phyloP scores from a whole-genome alignment of 1,140 invertebrate species.

The Leptopilina boulardi region DNA sequence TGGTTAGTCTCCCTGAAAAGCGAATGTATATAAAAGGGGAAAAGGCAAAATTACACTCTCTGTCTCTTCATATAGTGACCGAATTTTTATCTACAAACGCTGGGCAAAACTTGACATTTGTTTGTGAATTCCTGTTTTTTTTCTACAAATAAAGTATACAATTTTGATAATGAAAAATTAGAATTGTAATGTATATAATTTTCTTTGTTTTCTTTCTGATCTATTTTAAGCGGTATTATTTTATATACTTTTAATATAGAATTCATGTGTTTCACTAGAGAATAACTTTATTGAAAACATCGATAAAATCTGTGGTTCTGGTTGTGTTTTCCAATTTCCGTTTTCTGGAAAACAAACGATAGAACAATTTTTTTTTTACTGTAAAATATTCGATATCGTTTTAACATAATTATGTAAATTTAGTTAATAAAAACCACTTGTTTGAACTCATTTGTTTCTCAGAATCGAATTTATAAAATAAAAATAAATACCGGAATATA shows the following conservation, averaged over 20 bases:
- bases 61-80: not conserved
- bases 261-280: not conserved
- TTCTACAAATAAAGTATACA: not conserved
- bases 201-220: not conserved
- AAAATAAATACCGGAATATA: not conserved
- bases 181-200: not conserved
- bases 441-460: no score
- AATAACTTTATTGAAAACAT: conserved; percentile 17
- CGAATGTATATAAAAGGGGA: not conserved
- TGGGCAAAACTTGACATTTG: not conserved
- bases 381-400: not conserved
- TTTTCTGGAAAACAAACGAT: not conserved
- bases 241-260: not conserved
- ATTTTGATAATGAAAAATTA: no score
- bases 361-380: not conserved
- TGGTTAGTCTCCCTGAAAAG: conserved; percentile 36
- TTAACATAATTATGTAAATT: not conserved
- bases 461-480: no score
- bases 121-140: not conserved
- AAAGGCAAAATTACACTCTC: conserved; percentile 16
- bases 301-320: conserved; percentile 35
- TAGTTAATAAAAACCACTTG: no score
- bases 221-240: no score
- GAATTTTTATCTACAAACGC: conserved; percentile 5
- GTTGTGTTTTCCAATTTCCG: conserved; percentile 33